Evolutionary conservation across 2,797 vertebrate genomes (phyloP).

Genomic region (Hirundo rustica): DNA sequence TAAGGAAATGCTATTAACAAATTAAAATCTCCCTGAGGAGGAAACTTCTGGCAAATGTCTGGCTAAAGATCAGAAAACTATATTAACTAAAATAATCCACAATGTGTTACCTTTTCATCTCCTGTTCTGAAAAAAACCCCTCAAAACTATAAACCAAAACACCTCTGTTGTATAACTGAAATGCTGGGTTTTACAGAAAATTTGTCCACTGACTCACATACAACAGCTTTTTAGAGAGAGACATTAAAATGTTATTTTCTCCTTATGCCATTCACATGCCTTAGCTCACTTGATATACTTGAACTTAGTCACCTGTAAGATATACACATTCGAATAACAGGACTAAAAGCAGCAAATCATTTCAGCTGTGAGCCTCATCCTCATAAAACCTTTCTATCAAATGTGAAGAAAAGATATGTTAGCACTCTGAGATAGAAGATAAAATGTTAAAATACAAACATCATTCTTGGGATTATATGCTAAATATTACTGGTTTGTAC

Average conservation of each 20-base stretch:
- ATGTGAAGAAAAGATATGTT: not conserved
- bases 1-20: not conserved
- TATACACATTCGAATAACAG: not conserved
- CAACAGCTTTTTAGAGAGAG: not conserved
- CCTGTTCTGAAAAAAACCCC: not conserved
- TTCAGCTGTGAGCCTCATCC: not conserved
- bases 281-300: not conserved
- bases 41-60: not conserved
- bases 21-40: not conserved
- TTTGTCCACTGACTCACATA: not conserved
- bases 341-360: not conserved
- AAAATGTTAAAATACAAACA: not conserved
- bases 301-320: not conserved
- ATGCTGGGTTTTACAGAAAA: not conserved
- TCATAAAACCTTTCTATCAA: not conserved
- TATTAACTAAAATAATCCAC: not conserved
- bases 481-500: not conserved
- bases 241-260: not conserved
- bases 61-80: not conserved
- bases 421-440: not conserved
- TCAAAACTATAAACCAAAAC: not conserved
- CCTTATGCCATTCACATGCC: fast-evolving
- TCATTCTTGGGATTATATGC: not conserved
- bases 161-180: not conserved
- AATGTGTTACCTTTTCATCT: not conserved